A percentile compares a stretch with the other conserved stretches of the same genome.
Conservation (phyloP, 2,113 vertebrate species). For the Piaya cayana region DNA sequence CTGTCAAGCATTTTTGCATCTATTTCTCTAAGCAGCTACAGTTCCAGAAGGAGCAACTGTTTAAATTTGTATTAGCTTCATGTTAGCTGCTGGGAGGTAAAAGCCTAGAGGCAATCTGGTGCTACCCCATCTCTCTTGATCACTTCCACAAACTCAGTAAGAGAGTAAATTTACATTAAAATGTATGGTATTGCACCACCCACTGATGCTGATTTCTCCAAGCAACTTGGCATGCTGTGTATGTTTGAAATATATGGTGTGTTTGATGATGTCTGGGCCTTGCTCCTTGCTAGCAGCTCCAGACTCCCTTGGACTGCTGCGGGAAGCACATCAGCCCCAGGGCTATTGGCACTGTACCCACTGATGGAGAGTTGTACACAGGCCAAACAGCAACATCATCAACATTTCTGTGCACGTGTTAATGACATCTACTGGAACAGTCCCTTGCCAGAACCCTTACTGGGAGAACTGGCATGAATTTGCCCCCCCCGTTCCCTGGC, state of each 20-base stretch:
- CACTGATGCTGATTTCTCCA: neutral
- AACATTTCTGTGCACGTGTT: rapidly evolving
- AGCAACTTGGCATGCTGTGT: neutral
- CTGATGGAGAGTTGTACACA: neutral
- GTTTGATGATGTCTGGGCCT: neutral
- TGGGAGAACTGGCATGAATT: neutral
- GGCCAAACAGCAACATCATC: rapidly evolving
- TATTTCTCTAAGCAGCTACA: neutral
- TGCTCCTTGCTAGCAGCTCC: neutral
- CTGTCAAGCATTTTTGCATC: neutral
- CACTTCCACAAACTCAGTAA: neutral
- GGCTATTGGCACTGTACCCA: rapidly evolving
- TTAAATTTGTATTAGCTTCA: neutral
- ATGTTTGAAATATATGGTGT: neutral
- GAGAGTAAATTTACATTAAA: neutral
- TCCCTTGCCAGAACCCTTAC: neutral
- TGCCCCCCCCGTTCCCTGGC: neutral
- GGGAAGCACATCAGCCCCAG: neutral
- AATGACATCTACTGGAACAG: neutral
- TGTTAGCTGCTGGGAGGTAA: neutral
- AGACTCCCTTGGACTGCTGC: neutral
- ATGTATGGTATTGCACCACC: neutral
- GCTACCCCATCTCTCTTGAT: neutral
- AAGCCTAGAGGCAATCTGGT: neutral
- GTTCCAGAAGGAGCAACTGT: neutral